Evolutionary conservation across 2,888 invertebrate genomes (phyloP).

Genomic region (Laothoe populi): DNA sequence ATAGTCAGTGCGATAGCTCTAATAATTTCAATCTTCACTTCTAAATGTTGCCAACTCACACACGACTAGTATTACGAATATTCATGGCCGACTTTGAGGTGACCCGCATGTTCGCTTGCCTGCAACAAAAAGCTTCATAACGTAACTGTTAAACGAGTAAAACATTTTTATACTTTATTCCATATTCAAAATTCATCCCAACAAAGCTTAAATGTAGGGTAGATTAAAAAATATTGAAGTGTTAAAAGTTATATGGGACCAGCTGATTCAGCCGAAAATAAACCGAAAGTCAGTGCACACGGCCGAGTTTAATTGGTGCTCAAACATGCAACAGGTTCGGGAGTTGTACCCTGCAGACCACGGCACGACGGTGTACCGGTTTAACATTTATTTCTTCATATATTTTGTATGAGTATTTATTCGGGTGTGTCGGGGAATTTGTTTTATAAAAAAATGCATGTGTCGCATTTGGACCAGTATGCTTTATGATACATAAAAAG

Average conservation of each 20-base stretch:
- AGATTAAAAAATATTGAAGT: slow-evolving; percentile 11
- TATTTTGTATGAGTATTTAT: background rate
- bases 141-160: background rate
- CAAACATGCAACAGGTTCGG: slow-evolving; percentile 19
- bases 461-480: background rate
- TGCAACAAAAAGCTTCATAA: background rate
- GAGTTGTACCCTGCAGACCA: background rate
- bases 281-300: slow-evolving; percentile 16
- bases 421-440: background rate
- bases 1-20: no score
- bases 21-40: no score
- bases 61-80: no score
- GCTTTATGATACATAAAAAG: no score
- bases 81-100: no score
- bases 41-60: no score
- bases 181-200: background rate
- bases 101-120: no score
- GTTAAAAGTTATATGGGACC: slow-evolving; percentile 9
- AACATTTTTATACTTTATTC: background rate
- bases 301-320: slow-evolving; percentile 17
- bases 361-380: background rate
- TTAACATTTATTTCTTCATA: slow-evolving; percentile 9
- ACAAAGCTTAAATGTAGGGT: slow-evolving; percentile 5
- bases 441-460: background rate
- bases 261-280: slow-evolving; percentile 17